Evolutionary conservation across 2,888 invertebrate species (phyloP), one percentile per base, ranked within the genome.

Genomic region (Cancer borealis): DNA sequence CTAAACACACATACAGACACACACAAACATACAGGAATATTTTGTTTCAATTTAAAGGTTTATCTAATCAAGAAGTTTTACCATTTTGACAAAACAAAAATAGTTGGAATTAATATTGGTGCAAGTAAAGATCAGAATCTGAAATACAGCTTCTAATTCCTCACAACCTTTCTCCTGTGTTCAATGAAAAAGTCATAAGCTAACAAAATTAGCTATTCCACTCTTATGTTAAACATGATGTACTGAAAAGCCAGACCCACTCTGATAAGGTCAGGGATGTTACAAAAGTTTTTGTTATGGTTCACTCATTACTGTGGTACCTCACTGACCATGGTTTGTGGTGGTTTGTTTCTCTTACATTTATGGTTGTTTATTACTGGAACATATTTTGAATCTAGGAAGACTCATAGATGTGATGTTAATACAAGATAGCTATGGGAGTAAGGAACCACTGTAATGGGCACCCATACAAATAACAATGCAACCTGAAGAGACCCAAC

Each of bases 401-500:
- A 12, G 73, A 91, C n/a, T 45, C 91, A 30, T 49, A 84, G 84
- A 84, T 39, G 84, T 30, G 39, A 39, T 84, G 30, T 84, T 30
- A 30, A 39, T 30, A 84, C 84, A 90, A 14, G 39, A 47, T 17
- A 8, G 49, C 49, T 54, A 90, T 21, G 54, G 54, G 39, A 90
- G 90, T 90, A 26, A 54, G 60, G 90, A 90, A 47, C 21, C 26
- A 94, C 87, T 92, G 94, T 92, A 94, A 94, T 92, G 92, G 92
- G 94, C 49, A 94, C 39, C 87, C 84, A 66, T 91, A 91, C 91
- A 92, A 94, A 94, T 90, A 94, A 92, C 91, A 92, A 92, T 92
- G 87, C 94, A 89, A 94, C 92, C 94, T 94, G 91, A 79, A 92
- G 79, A 87, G 92, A 89, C 92, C 94, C 94, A 94, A 94, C 94